Evolutionary conservation across 2,797 vertebrate genomes (phyloP).

Genomic region (Lophotriccus pileatus): DNA sequence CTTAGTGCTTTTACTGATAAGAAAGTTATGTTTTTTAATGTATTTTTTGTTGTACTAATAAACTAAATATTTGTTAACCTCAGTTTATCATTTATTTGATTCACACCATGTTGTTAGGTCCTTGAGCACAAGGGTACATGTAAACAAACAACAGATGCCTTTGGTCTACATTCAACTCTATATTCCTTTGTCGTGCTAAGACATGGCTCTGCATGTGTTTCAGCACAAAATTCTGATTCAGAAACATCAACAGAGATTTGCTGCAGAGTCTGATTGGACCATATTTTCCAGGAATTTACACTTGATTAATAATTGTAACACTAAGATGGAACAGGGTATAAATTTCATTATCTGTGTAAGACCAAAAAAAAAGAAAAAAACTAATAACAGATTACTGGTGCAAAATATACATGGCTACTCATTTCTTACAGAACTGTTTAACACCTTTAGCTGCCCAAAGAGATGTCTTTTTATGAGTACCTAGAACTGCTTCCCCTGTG

Average conservation of each 20-base stretch:
- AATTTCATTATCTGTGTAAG: background rate
- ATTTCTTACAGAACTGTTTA: background rate
- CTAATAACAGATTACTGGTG: background rate
- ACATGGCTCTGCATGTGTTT: background rate
- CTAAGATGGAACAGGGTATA: background rate
- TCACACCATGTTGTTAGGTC: background rate
- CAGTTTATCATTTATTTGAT: background rate
- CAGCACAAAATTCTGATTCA: background rate
- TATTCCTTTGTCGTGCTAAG: background rate
- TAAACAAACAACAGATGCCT: background rate
- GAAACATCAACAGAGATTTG: background rate
- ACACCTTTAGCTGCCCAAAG: background rate
- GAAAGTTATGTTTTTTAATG: accelerated
- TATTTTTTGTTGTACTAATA: background rate
- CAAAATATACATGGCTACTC: background rate
- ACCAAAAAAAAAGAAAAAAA: background rate
- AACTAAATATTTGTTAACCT: background rate
- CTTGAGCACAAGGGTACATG: background rate
- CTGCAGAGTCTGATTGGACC: background rate
- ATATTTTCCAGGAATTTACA: background rate
- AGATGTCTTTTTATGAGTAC: background rate
- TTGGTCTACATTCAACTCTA: background rate
- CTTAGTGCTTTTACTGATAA: background rate
- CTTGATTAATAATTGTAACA: background rate
- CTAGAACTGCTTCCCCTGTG: background rate